Base-by-base conservation (phyloP, 2,888 invertebrate species). In the Spilosoma lubricipeda region DNA sequence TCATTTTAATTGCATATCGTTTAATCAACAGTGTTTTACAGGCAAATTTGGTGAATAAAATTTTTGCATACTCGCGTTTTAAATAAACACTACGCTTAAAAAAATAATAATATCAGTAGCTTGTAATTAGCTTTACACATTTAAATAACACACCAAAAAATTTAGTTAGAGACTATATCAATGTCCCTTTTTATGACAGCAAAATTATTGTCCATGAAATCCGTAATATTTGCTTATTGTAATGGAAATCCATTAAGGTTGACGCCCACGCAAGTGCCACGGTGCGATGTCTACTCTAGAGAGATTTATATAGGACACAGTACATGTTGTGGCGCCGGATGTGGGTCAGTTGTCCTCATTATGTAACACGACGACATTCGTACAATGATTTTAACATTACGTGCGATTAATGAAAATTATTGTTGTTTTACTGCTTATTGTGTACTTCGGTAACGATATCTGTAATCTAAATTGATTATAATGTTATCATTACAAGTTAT, bases 211-310 rank as follows among this genome's bases (percentile, higher is more conserved):
- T 82, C 85, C 85, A 84, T 73, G 80, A 81, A 79, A 80, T 80
- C 76, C 65, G 83, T 85, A 80, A 85, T 86, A 86, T 87, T 88
- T 86, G 86, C 86, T 84, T 84, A 83, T 83, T 83, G 85, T 91
- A 91, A 90, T 91, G 90, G 90, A 90, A 90, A 90, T 89, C 91
- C 91, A 92, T 91, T 91, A 90, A 87, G 84, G 79, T 83, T 81
- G 82, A 84, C 88, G 86, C 90, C 88, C 86, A 90, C 89, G 86
- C 76, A 75, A 73, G 70, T 66, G 70, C 76, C 74, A 78, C 81
- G 77, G 78, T 80, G 71, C 52, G 63, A 70, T 72, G 76, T 79
- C 82, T 80, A 79, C 68, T 72, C 52, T 69, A 70, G 65, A 77
- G 72, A 78, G 76, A 84, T 80, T 83, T 80, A 84, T 84, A 83